Evolutionary conservation across 2,797 vertebrate genomes (phyloP), one percentile per base, ranked within the genome.

Genomic region (Zenarchopterus dispar): DNA sequence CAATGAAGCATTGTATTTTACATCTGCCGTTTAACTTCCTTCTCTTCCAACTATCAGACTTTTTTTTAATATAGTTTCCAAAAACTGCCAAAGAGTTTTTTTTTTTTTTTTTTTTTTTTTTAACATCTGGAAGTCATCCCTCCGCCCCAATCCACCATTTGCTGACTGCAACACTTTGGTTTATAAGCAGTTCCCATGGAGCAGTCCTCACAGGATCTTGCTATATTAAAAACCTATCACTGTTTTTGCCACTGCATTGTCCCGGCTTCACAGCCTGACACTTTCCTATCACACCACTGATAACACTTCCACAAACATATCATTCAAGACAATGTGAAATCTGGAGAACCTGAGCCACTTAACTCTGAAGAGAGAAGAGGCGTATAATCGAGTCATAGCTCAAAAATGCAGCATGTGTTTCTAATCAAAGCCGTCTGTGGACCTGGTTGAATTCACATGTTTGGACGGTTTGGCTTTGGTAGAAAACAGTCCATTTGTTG

Each of bases 101-200:
- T 39, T 39, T 86, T 43, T n/a, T 43, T 82, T 78, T 93, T 86
- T 48, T 57, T 60, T 68, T 43, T n/a, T 43, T 42, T n/a, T 18
- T n/a, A 91, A 94, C 96, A 97, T 96, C 95, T 97, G 96, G 94
- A 95, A 96, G 79, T 89, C 89, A 93, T 95, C 92, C 83, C 55
- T 59, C 56, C 57, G 36, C 58, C 62, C 80, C 33, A 47, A 73
- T 63, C 70, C 75, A 76, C 81, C 84, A 73, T 88, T 89, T 86
- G 80, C 89, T 91, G 85, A 89, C 88, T 88, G 77, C 77, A 80
- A 80, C 88, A 61, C 84, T 89, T 90, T 87, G 81, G 73, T 90
- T 90, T 83, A 75, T 86, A 88, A 87, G 85, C 70, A 47, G 88
- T 89, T 93, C 90, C 87, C 91, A 92, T 90, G 84, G 77, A 87